Conservation (phyloP, 2,888 invertebrate species). For the Schizaphis graminum region DNA sequence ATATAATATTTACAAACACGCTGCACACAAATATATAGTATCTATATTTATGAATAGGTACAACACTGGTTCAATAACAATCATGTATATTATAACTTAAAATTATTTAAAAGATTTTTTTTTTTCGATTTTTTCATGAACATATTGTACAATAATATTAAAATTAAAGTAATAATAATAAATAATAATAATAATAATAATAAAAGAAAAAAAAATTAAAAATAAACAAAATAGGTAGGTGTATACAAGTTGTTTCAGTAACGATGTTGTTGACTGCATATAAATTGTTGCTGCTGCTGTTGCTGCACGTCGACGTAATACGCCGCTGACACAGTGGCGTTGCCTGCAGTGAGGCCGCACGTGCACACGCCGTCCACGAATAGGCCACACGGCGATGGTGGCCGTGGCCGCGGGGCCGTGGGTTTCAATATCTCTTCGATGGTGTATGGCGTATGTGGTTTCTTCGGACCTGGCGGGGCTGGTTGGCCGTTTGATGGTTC, state of each 20-base stretch:
- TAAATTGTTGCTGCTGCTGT: conserved; percentile 41
- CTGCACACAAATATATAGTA: not conserved
- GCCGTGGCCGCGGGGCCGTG: conserved; percentile 68
- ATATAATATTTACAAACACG: conserved; percentile 37
- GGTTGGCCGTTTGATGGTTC: conserved; percentile 47
- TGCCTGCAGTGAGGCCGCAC: conserved; percentile 66
- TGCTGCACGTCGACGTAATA: conserved; percentile 54
- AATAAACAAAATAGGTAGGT: not conserved
- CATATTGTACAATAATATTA: not conserved
- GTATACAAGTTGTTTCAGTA: not conserved
- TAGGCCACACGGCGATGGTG: conserved; percentile 69
- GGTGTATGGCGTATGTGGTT: conserved; percentile 85
- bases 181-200: no score
- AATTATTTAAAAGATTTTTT: not conserved
- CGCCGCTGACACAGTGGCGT: conserved; percentile 32
- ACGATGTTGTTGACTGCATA: conserved; percentile 36
- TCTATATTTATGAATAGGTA: not conserved
- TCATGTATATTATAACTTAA: not conserved
- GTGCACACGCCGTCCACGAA: conserved; percentile 69
- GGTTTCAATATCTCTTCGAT: conserved; percentile 72
- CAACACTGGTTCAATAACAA: conserved; percentile 32
- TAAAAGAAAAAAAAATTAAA: not conserved
- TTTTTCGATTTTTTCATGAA: not conserved
- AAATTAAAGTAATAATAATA: not conserved
- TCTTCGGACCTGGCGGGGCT: conserved; percentile 70